These are phyloP conservation scores for Trachythela sp. DNA, from an alignment of 64 coral and sea anemone genomes.

Conservation along the genomic window DNA sequence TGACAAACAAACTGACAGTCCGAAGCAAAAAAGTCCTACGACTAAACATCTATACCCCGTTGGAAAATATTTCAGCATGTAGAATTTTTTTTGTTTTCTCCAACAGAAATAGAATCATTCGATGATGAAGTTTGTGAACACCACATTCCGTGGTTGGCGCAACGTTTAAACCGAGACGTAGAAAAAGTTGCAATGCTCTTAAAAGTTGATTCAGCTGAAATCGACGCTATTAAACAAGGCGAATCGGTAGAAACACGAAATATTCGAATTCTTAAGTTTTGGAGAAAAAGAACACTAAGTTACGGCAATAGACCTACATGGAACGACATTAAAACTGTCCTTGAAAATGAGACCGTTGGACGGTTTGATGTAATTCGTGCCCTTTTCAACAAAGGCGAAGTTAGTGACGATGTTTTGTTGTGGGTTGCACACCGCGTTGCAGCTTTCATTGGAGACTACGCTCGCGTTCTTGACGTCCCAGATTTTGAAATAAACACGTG, in stretches of 20 bases:
- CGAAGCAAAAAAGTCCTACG: too few species aligned
- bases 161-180: background rate
- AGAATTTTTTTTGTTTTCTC: background rate
- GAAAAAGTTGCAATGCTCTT: background rate
- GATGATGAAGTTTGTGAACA: background rate
- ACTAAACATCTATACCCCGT: too few species aligned
- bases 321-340: background rate
- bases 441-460: background rate
- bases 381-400: background rate
- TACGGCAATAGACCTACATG: background rate
- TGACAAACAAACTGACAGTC: too few species aligned
- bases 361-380: background rate
- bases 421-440: background rate
- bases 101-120: background rate
- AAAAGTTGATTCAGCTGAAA: background rate
- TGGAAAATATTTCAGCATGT: background rate
- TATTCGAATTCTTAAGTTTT: background rate
- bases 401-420: background rate
- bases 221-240: background rate
- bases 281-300: background rate
- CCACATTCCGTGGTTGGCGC: background rate
- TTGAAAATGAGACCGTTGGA: background rate
- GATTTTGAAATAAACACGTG: background rate
- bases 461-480: background rate
- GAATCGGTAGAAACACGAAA: background rate